Conservation (phyloP, 2,113 vertebrate species). For the Pionites leucogaster region DNA sequence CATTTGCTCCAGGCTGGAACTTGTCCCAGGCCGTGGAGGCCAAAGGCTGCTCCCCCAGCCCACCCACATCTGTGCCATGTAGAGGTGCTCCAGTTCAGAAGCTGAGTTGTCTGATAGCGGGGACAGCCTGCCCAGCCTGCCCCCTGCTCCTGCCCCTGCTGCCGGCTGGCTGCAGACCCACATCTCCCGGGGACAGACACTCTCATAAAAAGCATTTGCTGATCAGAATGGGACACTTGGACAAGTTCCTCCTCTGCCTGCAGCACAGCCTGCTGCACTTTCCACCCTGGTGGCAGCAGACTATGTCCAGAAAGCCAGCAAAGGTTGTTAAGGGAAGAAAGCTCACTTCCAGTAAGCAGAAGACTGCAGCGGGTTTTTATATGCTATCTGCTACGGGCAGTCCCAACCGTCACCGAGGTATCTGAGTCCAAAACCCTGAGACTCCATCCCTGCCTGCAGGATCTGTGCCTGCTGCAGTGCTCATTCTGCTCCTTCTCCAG, state of each 20-base stretch:
- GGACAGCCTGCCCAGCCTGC: background rate
- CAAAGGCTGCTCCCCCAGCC: background rate
- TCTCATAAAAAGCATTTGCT: background rate
- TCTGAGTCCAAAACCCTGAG: background rate
- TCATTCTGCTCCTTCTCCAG: background rate
- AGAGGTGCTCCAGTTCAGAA: background rate
- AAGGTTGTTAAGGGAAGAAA: background rate
- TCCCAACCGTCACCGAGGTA: background rate
- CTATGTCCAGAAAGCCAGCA: background rate
- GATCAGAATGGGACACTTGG: background rate
- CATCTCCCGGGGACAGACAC: background rate
- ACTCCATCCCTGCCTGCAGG: background rate
- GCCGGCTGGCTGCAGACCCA: background rate
- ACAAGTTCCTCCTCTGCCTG: background rate
- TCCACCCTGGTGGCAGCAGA: background rate
- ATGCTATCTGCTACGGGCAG: background rate
- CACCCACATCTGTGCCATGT: background rate
- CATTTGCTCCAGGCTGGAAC: background rate
- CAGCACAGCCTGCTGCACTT: background rate
- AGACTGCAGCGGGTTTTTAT: background rate
- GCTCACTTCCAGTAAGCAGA: background rate
- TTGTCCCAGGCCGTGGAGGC: fast-evolving
- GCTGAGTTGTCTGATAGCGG: fast-evolving
- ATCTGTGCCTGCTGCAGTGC: background rate
- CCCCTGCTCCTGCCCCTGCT: background rate